Evolutionary conservation across 2,113 vertebrate species (phyloP).

Genomic region (Gobius niger): DNA sequence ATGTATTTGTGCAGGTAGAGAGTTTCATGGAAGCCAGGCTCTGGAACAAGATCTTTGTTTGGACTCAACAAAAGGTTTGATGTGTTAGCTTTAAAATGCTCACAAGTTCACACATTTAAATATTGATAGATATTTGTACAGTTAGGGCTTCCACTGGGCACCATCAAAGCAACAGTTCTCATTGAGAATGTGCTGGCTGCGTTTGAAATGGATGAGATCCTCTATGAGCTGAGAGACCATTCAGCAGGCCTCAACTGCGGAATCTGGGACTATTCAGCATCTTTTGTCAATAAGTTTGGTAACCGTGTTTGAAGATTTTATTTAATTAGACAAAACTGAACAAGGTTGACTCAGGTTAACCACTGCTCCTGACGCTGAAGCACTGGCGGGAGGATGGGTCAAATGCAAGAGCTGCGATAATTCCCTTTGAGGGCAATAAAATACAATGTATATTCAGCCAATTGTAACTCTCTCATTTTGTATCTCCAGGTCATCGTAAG

Average conservation of each 20-base stretch:
- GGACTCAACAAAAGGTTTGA: constrained; percentile 78
- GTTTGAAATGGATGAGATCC: constrained; percentile 85
- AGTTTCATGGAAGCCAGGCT: constrained; percentile 76
- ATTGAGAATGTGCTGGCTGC: constrained; percentile 81
- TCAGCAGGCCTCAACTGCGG: constrained; percentile 84
- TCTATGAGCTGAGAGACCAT: constrained; percentile 77
- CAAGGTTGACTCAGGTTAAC: too few species aligned
- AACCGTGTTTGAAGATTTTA: neutral
- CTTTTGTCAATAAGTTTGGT: constrained; percentile 82
- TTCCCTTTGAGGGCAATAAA: too few species aligned
- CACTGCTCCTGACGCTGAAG: too few species aligned
- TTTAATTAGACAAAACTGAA: too few species aligned
- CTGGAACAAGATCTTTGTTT: constrained; percentile 81
- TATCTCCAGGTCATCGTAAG: constrained; percentile 53
- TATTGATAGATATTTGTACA: constrained; percentile 40
- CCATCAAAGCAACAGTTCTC: constrained; percentile 79
- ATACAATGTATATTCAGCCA: too few species aligned
- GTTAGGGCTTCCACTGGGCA: constrained; percentile 74
- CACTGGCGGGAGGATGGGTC: too few species aligned
- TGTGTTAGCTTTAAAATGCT: neutral
- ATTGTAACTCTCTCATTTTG: neutral
- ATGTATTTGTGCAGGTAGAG: constrained; percentile 70
- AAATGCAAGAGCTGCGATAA: too few species aligned
- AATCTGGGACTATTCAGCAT: constrained; percentile 85
- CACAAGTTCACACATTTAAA: neutral